A percentile compares a stretch with the other conserved stretches of the same genome.
Conservation (phyloP, 1,140 invertebrate species). For the Episyrphus balteatus region DNA sequence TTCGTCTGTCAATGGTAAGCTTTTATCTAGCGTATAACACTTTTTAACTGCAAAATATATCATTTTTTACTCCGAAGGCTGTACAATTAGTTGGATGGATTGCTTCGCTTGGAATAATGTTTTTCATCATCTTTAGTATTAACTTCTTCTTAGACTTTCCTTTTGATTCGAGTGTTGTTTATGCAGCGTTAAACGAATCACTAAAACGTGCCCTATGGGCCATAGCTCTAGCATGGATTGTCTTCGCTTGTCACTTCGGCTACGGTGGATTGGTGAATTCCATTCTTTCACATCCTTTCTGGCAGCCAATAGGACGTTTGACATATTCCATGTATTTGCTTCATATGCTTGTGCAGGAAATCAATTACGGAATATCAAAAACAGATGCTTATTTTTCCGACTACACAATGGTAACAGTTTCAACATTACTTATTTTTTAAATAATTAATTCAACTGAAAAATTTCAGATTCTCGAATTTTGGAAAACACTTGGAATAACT, state of each 20-base stretch:
- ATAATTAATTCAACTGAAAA: no score
- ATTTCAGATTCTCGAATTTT: no score
- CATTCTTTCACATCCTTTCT: slow-evolving; percentile 33
- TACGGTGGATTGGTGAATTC: slow-evolving; percentile 45
- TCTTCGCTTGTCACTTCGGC: slow-evolving; percentile 49
- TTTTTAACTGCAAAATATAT: not conserved
- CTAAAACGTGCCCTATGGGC: slow-evolving; percentile 47
- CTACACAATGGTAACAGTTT: no score
- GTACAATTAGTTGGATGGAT: not conserved
- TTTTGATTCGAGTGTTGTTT: slow-evolving; percentile 12
- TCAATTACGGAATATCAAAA: no score
- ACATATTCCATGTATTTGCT: slow-evolving; percentile 39
- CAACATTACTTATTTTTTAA: no score
- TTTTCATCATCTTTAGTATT: slow-evolving; percentile 8
- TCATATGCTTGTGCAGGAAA: slow-evolving; percentile 11
- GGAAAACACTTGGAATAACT: no score
- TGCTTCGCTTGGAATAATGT: not conserved
- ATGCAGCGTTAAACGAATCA: slow-evolving; percentile 44
- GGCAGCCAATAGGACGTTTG: slow-evolving; percentile 35
- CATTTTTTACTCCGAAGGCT: slow-evolving; percentile 1
- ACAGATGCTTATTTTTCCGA: no score
- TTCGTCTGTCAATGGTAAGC: not conserved
- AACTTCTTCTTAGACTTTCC: slow-evolving; percentile 9
- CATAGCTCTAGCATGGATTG: slow-evolving; percentile 47
- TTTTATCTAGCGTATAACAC: no score